Evolutionary conservation across 1,140 invertebrate genomes (phyloP), one percentile per base, ranked within the genome.

Genomic region (Metopolophium dirhodum): DNA sequence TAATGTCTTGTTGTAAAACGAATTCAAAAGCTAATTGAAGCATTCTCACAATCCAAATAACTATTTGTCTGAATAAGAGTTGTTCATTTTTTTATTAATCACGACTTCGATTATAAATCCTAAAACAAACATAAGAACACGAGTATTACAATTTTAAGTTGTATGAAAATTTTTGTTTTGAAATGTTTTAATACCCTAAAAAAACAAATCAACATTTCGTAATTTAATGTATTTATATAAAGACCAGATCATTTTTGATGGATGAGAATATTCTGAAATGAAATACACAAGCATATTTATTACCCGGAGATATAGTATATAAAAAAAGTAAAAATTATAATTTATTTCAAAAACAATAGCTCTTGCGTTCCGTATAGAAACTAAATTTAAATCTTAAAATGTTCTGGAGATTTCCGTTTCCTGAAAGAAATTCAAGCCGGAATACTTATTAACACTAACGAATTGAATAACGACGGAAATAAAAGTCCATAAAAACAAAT

Each of bases 401-500:
- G 35, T 83, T 85, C 41, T 85, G 9, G 11, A 85, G 23, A 85
- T 26, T 85, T 37, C 23, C 20, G 23, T 85, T 85, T 41, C 83
- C 3, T 85, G 1, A 77, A 85, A 41, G 37, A 41, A 83, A 85
- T 85, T 85, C 41, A 41, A 85, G 22, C 41, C 37, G 9, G 18
- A 85, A 85, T 85, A 85, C 35, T 85, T 85, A 85, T 41, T 41
- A 85, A 26, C 45, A 41, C 23, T 85, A 85, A 85, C 22, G 83
- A 85, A 85, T 85, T 45, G 37, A 85, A 85, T 83, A 85, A 85
- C 23, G 22, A 4, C 9, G 8, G 37, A 41, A 85, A 85, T 85
- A 85, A 85, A 85, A 85, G 41, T 37, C n/a, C 20, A 83, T 83
- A 37, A 83, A 83, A 83, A 83, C 83, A 41, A 85, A 85, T 85